Conservation (phyloP, 2,888 invertebrate species). For the Cheiracanthium punctorium region DNA sequence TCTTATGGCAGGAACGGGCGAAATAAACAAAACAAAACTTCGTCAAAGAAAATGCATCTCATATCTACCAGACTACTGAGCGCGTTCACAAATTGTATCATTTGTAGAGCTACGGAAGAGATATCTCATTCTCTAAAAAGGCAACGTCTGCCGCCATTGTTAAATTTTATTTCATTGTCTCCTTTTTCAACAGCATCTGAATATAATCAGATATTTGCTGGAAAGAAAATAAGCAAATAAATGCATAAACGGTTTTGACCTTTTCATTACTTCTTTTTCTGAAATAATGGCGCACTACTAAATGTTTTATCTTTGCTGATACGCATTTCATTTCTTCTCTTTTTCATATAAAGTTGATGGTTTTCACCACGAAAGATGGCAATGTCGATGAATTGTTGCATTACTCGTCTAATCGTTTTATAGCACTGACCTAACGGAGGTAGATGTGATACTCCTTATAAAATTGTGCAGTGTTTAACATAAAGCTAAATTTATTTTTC, state of each 20-base stretch:
- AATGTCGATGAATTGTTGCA: too few relatives aligned
- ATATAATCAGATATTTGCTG: neutral
- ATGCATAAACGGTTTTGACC: neutral
- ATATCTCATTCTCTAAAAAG: neutral
- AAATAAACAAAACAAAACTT: too few relatives aligned
- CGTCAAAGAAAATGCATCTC: too few relatives aligned
- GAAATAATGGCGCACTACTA: neutral
- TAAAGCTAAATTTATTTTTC: too few relatives aligned
- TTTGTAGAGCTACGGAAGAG: neutral
- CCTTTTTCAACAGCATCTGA: neutral
- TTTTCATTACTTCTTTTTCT: neutral
- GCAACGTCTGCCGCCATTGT: neutral
- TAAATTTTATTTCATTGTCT: neutral
- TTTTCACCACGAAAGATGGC: neutral
- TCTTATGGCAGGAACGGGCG: neutral
- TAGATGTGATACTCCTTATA: too few relatives aligned
- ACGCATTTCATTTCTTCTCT: too few relatives aligned
- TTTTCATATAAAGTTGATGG: neutral
- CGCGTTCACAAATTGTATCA: constrained; percentile 5
- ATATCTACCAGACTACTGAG: constrained; percentile 3
- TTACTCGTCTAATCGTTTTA: too few relatives aligned
- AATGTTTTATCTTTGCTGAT: neutral
- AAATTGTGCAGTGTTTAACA: too few relatives aligned
- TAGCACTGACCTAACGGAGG: too few relatives aligned
- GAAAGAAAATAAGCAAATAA: neutral